phyloP scores from a whole-genome alignment of 2,797 vertebrate genomes.

The Ctenochaetus hawaiiensis region DNA sequence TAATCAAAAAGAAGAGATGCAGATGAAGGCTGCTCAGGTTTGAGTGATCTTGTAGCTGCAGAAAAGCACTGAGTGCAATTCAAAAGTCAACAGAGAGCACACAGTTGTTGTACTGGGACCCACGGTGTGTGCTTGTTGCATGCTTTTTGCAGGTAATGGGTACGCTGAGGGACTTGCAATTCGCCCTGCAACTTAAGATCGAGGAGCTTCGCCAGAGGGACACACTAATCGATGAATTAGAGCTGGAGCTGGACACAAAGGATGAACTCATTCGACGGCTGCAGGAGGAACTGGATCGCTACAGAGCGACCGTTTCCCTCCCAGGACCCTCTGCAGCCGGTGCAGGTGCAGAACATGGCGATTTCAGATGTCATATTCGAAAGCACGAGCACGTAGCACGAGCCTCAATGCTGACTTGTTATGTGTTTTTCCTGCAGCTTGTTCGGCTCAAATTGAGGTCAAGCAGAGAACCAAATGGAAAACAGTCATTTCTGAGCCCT shows the following conservation, averaged over 20 bases:
- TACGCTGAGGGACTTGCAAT: conserved; percentile 88
- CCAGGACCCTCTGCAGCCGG: conserved; percentile 68
- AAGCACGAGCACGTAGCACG: conserved; percentile 10
- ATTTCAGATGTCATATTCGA: conserved; percentile 9
- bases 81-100: background rate
- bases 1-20: conserved; percentile 4
- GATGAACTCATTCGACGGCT: conserved; percentile 88
- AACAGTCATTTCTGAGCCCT: conserved; percentile 81
- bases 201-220: conserved; percentile 89
- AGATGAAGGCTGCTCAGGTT: background rate
- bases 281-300: conserved; percentile 87
- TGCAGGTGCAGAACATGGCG: conserved; percentile 50
- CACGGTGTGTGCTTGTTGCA: background rate
- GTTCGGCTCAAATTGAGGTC: conserved; percentile 63
- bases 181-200: conserved; percentile 87
- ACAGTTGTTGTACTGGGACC: no score
- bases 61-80: background rate
- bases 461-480: conserved; percentile 71
- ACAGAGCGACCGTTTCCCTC: conserved; percentile 74
- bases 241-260: conserved; percentile 87
- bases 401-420: conserved; percentile 6
- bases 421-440: conserved; percentile 48
- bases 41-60: background rate
- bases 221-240: conserved; percentile 87
- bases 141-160: conserved; percentile 79